phyloP scores from a whole-genome alignment of 2,888 invertebrate genomes.

The Athalia cordata region DNA sequence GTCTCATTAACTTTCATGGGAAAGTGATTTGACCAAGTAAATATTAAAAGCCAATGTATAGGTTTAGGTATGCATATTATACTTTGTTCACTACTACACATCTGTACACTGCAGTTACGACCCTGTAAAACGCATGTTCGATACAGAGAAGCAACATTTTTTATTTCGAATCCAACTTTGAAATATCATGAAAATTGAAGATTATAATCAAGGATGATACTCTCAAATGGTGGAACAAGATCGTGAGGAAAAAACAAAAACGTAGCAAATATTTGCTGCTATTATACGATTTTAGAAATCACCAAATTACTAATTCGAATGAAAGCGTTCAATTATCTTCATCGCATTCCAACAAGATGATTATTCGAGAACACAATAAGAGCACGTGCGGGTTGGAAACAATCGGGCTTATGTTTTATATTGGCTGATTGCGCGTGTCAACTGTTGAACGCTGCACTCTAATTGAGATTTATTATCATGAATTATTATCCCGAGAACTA shows the following conservation, averaged over 20 bases:
- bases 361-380: background rate
- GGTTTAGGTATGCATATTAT: background rate
- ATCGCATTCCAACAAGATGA: background rate
- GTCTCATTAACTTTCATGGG: constrained; percentile 43
- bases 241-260: no score
- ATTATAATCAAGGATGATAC: no score
- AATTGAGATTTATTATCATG: constrained; percentile 30
- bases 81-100: background rate
- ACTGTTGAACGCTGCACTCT: background rate
- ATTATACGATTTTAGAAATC: no score
- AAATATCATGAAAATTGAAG: no score
- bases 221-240: no score
- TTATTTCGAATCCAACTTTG: no score
- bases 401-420: background rate
- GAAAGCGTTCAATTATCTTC: no score
- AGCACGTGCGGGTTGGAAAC: background rate
- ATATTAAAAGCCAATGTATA: background rate
- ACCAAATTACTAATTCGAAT: no score
- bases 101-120: no score
- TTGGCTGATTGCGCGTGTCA: background rate
- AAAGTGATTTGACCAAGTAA: constrained; percentile 34
- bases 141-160: no score
- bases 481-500: constrained; percentile 20
- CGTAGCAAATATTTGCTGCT: no score
- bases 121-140: no score